These are phyloP conservation scores for Xestia rhomboidea DNA, from an alignment of 2,888 invertebrate genomes.

Conservation along the genomic window DNA sequence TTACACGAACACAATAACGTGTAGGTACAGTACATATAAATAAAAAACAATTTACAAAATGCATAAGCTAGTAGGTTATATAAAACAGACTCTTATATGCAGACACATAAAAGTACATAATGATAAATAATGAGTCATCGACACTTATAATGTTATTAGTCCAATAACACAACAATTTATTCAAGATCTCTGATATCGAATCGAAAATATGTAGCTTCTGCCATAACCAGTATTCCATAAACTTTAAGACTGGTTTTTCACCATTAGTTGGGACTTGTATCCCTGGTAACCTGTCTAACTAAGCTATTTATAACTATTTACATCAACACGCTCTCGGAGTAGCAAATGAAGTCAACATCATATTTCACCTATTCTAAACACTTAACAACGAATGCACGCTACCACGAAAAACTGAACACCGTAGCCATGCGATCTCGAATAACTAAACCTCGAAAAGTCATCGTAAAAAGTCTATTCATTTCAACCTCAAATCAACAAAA, in stretches of 20 bases:
- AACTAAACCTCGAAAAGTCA: too few relatives aligned
- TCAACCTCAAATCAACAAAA: too few relatives aligned
- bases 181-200: not conserved
- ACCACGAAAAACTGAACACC: too few relatives aligned
- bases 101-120: not conserved
- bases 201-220: not conserved
- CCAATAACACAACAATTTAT: too few relatives aligned
- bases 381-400: too few relatives aligned
- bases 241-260: constrained; percentile 20
- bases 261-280: not conserved
- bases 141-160: constrained; percentile 4
- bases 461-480: too few relatives aligned
- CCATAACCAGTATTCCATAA: constrained; percentile 4
- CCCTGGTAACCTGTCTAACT: not conserved
- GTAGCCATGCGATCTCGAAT: too few relatives aligned
- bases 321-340: not conserved
- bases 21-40: not conserved
- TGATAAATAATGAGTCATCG: not conserved
- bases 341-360: too few relatives aligned
- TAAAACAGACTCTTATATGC: not conserved
- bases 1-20: not conserved
- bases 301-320: not conserved
- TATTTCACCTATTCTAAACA: too few relatives aligned
- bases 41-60: not conserved
- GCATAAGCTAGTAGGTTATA: not conserved